Percentiles rank a stretch among this genome's conserved stretches.
phyloP scores from a whole-genome alignment of 2,113 vertebrate species.

The Gambusia affinis region DNA sequence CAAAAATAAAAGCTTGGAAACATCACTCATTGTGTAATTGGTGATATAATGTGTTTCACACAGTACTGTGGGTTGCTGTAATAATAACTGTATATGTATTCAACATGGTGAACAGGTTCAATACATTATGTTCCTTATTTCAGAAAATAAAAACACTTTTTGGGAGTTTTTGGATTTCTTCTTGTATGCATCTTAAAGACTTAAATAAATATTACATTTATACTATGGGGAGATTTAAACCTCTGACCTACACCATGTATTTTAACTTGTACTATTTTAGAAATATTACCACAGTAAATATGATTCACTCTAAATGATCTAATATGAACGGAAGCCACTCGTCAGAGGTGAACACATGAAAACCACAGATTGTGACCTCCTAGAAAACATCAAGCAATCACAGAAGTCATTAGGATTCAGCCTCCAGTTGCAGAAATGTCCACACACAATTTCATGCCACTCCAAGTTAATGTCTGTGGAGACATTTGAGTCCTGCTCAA shows the following conservation, averaged over 20 bases:
- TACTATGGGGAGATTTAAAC: background rate
- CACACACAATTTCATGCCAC: constrained; percentile 10
- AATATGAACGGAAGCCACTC: background rate
- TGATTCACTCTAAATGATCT: background rate
- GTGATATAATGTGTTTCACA: no score
- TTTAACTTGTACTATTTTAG: background rate
- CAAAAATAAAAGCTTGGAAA: no score
- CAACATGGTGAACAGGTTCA: no score
- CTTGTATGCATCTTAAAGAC: no score
- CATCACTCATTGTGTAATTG: no score
- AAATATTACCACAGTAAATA: background rate
- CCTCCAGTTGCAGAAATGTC: background rate
- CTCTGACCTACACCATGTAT: background rate
- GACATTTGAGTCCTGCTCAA: constrained; percentile 1
- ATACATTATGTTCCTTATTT: no score
- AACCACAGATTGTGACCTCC: background rate
- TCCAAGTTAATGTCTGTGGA: constrained; percentile 1
- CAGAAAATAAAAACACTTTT: no score
- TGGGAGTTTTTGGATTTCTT: no score
- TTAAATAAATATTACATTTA: no score
- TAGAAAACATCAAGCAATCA: background rate
- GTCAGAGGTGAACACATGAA: background rate
- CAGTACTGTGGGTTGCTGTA: no score
- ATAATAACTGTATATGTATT: no score
- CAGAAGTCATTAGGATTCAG: background rate